Evolutionary conservation across 2,113 vertebrate species (phyloP).

Genomic region (Oncorhynchus keta): DNA sequence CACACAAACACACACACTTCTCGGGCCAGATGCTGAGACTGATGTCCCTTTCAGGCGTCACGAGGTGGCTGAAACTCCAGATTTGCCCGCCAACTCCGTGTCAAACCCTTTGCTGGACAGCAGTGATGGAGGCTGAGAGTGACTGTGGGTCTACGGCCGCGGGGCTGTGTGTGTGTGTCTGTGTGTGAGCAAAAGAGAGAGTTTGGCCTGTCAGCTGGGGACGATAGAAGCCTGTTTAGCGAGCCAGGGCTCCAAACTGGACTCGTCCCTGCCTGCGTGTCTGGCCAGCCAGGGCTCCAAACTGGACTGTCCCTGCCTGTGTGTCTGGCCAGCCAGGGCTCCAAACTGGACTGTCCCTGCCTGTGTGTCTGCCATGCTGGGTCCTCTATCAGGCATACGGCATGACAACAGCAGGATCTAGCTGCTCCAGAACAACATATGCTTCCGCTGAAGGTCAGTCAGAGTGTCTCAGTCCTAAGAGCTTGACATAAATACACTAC

Average conservation of each 20-base stretch:
- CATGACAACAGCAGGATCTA: slow-evolving; percentile 49
- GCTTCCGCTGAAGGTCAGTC: slow-evolving; percentile 48
- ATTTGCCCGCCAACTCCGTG: slow-evolving; percentile 61
- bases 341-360: slow-evolving; percentile 68
- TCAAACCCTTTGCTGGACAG: slow-evolving; percentile 68
- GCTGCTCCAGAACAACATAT: slow-evolving; percentile 66
- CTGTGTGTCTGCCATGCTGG: slow-evolving; percentile 45
- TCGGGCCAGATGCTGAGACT: slow-evolving; percentile 65
- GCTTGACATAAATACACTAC: slow-evolving; percentile 56
- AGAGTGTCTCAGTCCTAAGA: slow-evolving; percentile 62
- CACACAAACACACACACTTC: slow-evolving; percentile 34
- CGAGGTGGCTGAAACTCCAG: slow-evolving; percentile 62
- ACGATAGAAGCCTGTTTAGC: slow-evolving; percentile 67
- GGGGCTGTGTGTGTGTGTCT: slow-evolving; percentile 42
- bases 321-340: slow-evolving; percentile 56
- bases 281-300: slow-evolving; percentile 54
- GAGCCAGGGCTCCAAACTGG: slow-evolving; percentile 65
- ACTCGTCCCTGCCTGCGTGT: slow-evolving; percentile 61
- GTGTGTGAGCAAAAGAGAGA: slow-evolving; percentile 37
- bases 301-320: slow-evolving; percentile 54
- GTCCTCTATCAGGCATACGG: slow-evolving; percentile 54
- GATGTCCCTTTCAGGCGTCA: slow-evolving; percentile 75
- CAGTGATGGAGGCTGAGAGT: slow-evolving; percentile 63
- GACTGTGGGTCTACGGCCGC: slow-evolving; percentile 59
- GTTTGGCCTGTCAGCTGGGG: slow-evolving; percentile 69